phyloP scores from a whole-genome alignment of 64 coral and sea anemone genomes.

The Cladopsammia gracilis region DNA sequence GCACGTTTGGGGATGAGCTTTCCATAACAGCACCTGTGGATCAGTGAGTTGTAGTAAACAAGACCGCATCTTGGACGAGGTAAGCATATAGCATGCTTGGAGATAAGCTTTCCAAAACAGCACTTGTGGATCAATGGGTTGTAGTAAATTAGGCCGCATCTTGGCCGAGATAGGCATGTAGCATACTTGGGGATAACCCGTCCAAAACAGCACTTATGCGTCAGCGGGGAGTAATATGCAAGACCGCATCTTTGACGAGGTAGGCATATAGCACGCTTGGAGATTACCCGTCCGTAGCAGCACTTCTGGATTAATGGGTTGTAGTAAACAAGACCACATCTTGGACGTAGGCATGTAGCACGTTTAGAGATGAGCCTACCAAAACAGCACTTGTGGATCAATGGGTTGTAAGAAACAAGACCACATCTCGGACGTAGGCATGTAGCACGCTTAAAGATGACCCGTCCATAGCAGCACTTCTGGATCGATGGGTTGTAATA shows the following conservation, averaged over 20 bases:
- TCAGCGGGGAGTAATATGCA: neutral
- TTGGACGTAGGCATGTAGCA: neutral
- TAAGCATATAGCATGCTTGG: neutral
- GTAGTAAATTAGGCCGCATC: neutral
- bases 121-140: slow-evolving; percentile 29
- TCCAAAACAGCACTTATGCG: slow-evolving; percentile 1
- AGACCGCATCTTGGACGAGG: neutral
- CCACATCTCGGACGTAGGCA: neutral
- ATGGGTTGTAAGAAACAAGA: neutral
- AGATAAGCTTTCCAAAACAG: neutral
- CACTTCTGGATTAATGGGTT: neutral
- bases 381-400: slow-evolving; percentile 1
- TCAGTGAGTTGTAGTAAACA: neutral
- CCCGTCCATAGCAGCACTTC: neutral
- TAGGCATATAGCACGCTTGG: neutral
- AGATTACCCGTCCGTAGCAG: neutral
- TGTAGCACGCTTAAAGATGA: neutral
- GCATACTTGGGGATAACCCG: neutral
- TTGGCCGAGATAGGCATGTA: no score
- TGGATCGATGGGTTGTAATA: neutral
- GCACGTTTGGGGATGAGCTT: neutral
- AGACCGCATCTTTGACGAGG: neutral
- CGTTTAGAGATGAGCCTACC: neutral
- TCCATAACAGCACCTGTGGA: slow-evolving; percentile 9
- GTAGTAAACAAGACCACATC: neutral